Evolutionary conservation across 2,888 invertebrate genomes (phyloP).

Genomic region (Aporophyla lueneburgensis): DNA sequence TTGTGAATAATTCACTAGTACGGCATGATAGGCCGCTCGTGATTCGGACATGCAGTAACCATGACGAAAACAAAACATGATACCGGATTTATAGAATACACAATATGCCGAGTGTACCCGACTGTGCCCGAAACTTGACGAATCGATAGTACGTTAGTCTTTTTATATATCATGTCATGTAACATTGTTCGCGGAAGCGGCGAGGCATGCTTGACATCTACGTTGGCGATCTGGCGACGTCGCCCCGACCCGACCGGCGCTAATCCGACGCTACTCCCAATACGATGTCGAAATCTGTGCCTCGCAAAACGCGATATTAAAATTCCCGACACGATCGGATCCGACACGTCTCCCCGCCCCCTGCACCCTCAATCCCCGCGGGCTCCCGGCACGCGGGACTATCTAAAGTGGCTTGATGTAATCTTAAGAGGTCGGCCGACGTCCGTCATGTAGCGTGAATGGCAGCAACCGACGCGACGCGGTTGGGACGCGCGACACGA

Average conservation of each 20-base stretch:
- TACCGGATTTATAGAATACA: constrained; percentile 10
- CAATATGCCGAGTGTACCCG: constrained; percentile 3
- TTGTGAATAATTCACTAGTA: constrained; percentile 37
- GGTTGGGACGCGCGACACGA: not conserved
- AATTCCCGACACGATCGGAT: constrained; percentile 63
- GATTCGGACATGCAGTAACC: not conserved
- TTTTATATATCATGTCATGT: not conserved
- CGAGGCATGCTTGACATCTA: constrained; percentile 25
- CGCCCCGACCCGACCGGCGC: not conserved
- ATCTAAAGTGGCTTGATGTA: constrained; percentile 59
- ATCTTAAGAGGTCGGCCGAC: constrained; percentile 60
- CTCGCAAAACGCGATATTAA: constrained; percentile 64
- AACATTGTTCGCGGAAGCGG: constrained; percentile 10
- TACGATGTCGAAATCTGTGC: constrained; percentile 60
- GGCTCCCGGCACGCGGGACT: constrained; percentile 25
- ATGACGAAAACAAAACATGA: constrained; percentile 8
- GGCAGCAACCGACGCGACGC: not conserved
- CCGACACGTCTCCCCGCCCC: constrained; percentile 18
- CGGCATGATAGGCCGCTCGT: not conserved
- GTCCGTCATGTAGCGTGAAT: constrained; percentile 28
- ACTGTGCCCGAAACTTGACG: constrained; percentile 1
- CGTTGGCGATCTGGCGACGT: constrained; percentile 30
- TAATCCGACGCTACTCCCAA: constrained; percentile 11
- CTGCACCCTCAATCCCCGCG: not conserved
- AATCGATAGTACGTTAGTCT: constrained; percentile 12